Base-by-base conservation (phyloP, 2,797 vertebrate species). In the Gambusia yucatana region DNA sequence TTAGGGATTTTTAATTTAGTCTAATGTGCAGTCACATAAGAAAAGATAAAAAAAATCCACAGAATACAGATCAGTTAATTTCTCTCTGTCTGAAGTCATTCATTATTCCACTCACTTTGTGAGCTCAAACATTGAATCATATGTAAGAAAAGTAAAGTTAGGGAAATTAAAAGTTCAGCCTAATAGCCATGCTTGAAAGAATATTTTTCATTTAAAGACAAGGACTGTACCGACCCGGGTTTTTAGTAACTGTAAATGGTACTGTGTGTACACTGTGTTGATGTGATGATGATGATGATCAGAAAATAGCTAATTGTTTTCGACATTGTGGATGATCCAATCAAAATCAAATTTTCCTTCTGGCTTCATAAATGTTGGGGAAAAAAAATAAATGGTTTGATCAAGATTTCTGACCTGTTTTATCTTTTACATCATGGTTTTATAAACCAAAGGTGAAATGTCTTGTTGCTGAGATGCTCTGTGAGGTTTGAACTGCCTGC, bases 341-440 rank as follows among this genome's bases (percentile, higher is more conserved):
- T 84, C 67, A 86, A 87, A 92, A 89, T 87, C 87, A 72, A 76
- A 86, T 79, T 52, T 91, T 71, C 76, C 79, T 88, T 87, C 89
- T 89, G 87, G 90, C 89, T 93, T 92, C 90, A 88, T 93, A 82
- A 92, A 91, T 93, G 79, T 84, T 87, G 83, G 93, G 82, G 93
- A 57, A 87, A 94, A 96, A 95, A 96, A 95, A 94, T 95, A 96
- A 93, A 90, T 72, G 69, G 65, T 91, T 77, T 88, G 88, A 89
- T 84, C 44, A 72, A 77, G n/a, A 70, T 72, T 10, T 78, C 7
- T 47, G 41, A 9, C 22, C 39, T 13, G 41, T 69, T 41, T 14
- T 11, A 39, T 25, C n/a, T 43, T 28, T 33, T 25, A 6, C 0
- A 9, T 67, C 30, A 6, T 25, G 41, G 13, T 46, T 46, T 70